phyloP scores from a whole-genome alignment of 2,113 vertebrate genomes.

The Callipepla californica region DNA sequence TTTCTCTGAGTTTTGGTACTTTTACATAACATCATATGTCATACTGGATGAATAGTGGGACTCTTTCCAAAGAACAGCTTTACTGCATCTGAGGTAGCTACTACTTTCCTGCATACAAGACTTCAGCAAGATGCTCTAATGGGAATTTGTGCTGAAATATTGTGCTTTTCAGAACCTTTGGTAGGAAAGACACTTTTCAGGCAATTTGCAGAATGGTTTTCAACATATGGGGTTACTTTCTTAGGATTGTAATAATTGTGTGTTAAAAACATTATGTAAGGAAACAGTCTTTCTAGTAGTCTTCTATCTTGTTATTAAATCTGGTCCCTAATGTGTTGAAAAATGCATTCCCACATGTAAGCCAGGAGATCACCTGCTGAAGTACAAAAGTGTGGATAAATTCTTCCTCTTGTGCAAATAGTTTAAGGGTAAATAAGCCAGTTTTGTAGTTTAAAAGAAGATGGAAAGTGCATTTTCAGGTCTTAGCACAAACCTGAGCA shows the following conservation, averaged over 20 bases:
- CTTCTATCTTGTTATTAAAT: not conserved
- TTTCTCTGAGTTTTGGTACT: not conserved
- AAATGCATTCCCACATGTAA: not conserved
- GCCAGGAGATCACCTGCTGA: not conserved
- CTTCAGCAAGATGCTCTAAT: not conserved
- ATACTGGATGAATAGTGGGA: fast-evolving
- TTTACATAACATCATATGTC: not conserved
- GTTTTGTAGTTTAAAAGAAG: not conserved
- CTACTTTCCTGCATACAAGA: not conserved
- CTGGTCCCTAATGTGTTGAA: not conserved
- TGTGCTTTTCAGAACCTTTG: not conserved
- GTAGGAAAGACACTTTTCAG: not conserved
- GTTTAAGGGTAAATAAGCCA: not conserved
- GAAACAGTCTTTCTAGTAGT: not conserved
- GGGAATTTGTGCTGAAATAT: not conserved
- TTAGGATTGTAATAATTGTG: not conserved
- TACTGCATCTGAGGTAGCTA: not conserved
- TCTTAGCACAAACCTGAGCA: not conserved
- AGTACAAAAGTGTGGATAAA: not conserved
- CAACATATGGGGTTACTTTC: not conserved
- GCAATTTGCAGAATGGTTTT: not conserved
- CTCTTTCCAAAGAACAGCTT: not conserved
- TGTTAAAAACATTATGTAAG: not conserved
- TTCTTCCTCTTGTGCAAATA: not conserved
- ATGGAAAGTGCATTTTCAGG: not conserved